Conservation (phyloP, 2,113 vertebrate species). For the Tetrao urogallus region DNA sequence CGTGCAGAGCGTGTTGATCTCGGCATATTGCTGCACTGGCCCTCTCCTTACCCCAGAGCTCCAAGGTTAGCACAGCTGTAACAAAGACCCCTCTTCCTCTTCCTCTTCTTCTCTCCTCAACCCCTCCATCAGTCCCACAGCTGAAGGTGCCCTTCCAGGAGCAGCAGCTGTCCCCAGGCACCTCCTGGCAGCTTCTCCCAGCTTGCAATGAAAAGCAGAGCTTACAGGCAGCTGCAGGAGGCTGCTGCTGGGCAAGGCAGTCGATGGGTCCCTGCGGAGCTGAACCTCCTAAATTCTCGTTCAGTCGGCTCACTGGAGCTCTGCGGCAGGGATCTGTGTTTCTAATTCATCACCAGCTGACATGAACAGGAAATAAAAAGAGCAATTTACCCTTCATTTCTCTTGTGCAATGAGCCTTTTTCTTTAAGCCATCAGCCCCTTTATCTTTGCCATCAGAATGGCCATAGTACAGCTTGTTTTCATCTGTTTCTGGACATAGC, state of each 20-base stretch:
- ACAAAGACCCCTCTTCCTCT: background rate
- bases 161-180: background rate
- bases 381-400: conserved; percentile 57
- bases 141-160: background rate
- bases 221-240: background rate
- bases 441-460: conserved; percentile 67
- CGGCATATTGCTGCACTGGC: background rate
- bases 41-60: background rate
- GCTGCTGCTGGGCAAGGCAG: background rate
- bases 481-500: conserved; percentile 53
- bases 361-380: conserved; percentile 68
- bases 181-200: background rate
- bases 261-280: background rate
- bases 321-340: conserved; percentile 26
- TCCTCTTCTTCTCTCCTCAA: background rate
- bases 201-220: background rate
- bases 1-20: background rate
- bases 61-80: background rate
- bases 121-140: background rate
- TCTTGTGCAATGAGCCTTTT: conserved; percentile 64
- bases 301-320: background rate
- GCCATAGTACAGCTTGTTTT: conserved; percentile 76
- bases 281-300: background rate
- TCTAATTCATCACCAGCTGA: conserved; percentile 70
- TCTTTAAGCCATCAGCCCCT: conserved; percentile 55